Evolutionary conservation across 2,888 invertebrate genomes (phyloP).

Genomic region (Tryphoninae sp.): DNA sequence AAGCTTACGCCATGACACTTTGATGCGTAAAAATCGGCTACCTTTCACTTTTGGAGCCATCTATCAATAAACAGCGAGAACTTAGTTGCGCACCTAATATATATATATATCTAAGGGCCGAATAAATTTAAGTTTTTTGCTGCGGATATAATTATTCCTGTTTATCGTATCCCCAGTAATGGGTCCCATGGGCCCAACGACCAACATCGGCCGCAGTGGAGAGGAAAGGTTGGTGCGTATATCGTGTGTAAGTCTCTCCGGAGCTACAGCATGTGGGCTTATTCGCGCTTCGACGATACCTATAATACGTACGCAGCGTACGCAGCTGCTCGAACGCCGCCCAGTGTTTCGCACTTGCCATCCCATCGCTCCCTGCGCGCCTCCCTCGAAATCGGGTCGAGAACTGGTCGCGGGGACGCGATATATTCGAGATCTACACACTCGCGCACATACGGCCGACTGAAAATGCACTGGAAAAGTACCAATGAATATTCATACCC

Average conservation of each 20-base stretch:
- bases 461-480: conserved; percentile 62
- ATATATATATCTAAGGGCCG: conserved; percentile 22
- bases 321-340: conserved; percentile 58
- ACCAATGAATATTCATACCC: conserved; percentile 64
- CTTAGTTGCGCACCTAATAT: too few species aligned
- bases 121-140: conserved; percentile 64
- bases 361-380: conserved; percentile 15
- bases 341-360: conserved; percentile 56
- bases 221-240: conserved; percentile 37
- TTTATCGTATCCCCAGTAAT: conserved; percentile 57
- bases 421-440: conserved; percentile 44
- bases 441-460: conserved; percentile 43
- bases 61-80: too few species aligned
- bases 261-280: conserved; percentile 34
- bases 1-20: too few species aligned
- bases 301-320: conserved; percentile 50
- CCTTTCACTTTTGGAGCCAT: too few species aligned
- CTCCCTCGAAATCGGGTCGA: conserved; percentile 56
- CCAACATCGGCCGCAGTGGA: conserved; percentile 29
- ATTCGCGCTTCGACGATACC: conserved; percentile 42
- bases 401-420: conserved; percentile 44
- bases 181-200: conserved; percentile 50
- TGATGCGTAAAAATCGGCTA: too few species aligned
- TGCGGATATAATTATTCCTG: conserved; percentile 60
- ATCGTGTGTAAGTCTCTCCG: conserved; percentile 33